Percentiles rank a stretch among this genome's conserved stretches.
Conservation (phyloP, 2,888 invertebrate genomes). For the Coelinius sp. region DNA sequence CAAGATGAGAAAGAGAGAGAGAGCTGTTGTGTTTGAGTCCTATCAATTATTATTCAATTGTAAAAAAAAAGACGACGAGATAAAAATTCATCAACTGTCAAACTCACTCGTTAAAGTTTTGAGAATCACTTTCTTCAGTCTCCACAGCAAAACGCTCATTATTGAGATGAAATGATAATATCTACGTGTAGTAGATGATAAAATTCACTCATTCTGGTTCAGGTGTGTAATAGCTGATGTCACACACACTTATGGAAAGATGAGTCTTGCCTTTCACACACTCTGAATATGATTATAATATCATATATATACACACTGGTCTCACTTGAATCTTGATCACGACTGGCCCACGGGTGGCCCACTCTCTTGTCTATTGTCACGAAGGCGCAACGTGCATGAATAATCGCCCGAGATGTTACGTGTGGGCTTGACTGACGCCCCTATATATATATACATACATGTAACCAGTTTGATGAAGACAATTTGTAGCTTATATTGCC, state of each 20-base stretch:
- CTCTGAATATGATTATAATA: conserved; percentile 16
- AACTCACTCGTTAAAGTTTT: conserved; percentile 57
- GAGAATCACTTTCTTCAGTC: conserved; percentile 59
- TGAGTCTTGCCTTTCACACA: background rate
- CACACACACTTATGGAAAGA: conserved; percentile 19
- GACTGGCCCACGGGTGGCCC: conserved; percentile 44
- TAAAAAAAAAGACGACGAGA: too few relatives aligned
- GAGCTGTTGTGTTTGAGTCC: too few relatives aligned
- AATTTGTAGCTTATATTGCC: background rate
- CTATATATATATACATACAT: too few relatives aligned
- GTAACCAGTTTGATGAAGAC: background rate
- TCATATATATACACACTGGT: conserved; percentile 7
- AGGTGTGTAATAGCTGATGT: conserved; percentile 2
- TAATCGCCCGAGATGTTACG: conserved; percentile 41
- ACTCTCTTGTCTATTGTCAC: conserved; percentile 48
- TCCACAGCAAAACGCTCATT: conserved; percentile 66
- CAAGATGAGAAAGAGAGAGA: too few relatives aligned
- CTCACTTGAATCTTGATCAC: conserved; percentile 32
- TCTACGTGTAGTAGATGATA: background rate
- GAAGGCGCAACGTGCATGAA: conserved; percentile 47
- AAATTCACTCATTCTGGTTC: conserved; percentile 21
- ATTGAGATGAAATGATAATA: conserved; percentile 27
- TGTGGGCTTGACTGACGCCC: conserved; percentile 17
- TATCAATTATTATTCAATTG: too few relatives aligned
- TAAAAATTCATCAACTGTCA: background rate